Evolutionary conservation across 2,113 vertebrate species (phyloP), one percentile per base, ranked within the genome.

Genomic region (Chauna torquata): DNA sequence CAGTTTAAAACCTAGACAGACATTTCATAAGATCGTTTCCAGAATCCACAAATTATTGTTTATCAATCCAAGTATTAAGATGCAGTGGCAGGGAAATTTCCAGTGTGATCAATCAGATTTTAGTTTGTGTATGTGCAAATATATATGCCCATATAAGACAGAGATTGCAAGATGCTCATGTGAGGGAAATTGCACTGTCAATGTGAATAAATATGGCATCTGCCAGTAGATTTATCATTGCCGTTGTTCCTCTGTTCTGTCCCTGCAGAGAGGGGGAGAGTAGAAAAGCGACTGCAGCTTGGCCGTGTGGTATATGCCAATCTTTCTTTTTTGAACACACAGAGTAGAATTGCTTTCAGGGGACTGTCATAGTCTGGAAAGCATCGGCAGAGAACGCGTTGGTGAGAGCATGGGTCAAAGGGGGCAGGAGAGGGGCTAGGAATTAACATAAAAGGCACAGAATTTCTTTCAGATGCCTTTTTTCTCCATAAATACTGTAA

Each of bases 381-480:
- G 27, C 40, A 69, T 17, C 64, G 47, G 28, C 55, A 66, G 40
- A 32, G 64, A 45, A 30, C 20, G 76, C 30, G 45, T 34, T 55
- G 7, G 62, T 36, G 76, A 86, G 12, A 81, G 1, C 8, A 2
- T 52, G n/a, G 10, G 52, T 74, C 59, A 68, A 59, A 81, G 38
- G 11, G 30, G 9, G 14, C 13, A 62, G 44, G 55, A 55, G 64
- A 62, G 70, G 42, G 38, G 42, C 52, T 59, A 55, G 36, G 40
- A 88, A 83, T 86, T 75, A 81, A 50, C 25, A 62, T 81, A 55
- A 81, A 90, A 93, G 55, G 59, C 32, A 45, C 11, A 52, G 8
- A 24, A 81, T 95, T 94, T 86, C 72, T 94, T 92, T 62, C 14
- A 34, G 88, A 78, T 86, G 32, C 12, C 61, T 80, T 91, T 86